phyloP scores from a whole-genome alignment of 2,113 vertebrate genomes.

The Bothrops jararaca region DNA sequence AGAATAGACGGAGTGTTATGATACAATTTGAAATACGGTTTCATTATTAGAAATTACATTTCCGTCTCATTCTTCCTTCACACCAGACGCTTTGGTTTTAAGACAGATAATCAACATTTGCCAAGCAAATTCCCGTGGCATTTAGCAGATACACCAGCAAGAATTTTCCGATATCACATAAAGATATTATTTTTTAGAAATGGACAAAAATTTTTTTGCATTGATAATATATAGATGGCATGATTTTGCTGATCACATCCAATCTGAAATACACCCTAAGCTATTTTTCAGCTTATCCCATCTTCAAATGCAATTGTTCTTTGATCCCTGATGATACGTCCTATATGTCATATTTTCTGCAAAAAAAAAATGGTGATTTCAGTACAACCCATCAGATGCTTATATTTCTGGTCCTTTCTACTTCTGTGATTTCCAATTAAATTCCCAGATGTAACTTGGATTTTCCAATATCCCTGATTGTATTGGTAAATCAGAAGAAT shows the following conservation, averaged over 20 bases:
- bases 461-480: background rate
- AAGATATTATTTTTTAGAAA: background rate
- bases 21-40: background rate
- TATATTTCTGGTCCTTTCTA: background rate
- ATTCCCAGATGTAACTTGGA: background rate
- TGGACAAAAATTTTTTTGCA: too few relatives aligned
- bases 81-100: background rate
- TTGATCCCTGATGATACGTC: background rate
- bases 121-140: background rate
- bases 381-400: background rate
- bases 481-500: background rate
- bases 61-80: background rate
- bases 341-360: background rate
- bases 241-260: background rate
- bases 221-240: background rate
- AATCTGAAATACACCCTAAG: background rate
- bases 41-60: background rate
- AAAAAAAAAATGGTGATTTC: background rate
- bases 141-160: background rate
- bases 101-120: background rate
- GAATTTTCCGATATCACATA: background rate
- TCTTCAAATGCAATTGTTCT: background rate
- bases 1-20: background rate
- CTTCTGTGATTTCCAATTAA: background rate
- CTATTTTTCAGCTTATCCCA: background rate